Evolutionary conservation across 2,888 invertebrate genomes (phyloP), one percentile per base, ranked within the genome.

Genomic region (Coleophora deauratella): DNA sequence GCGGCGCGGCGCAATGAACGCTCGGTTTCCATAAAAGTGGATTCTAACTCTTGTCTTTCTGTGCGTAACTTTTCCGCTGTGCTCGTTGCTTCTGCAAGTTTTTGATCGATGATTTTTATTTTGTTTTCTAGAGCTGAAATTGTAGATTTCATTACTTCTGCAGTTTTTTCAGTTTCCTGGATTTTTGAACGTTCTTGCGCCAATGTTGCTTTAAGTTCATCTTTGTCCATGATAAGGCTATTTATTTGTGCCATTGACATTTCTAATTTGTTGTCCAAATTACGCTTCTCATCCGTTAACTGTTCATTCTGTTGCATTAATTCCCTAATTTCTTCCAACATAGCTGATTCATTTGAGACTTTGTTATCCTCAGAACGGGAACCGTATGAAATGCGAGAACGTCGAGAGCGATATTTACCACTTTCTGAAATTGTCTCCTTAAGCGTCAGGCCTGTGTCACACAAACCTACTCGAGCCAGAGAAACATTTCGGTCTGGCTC

Each of bases 401-500:
- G 70, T 33, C 86, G 69, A n/a, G 75, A 61, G 30, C 79, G 65
- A 44, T 62, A 57, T 44, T 72, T 70, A 42, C 75, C 76, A 36
- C 68, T 77, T 38, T 78, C 81, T 0, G 77, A 66, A 15, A 60
- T 54, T 1, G 67, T 63, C 46, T 77, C 78, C 15, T 60, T 59
- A 2, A 57, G 52, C 9, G 54, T 59, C 2, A 74, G 59, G 2
- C 75, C 77, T 1, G 78, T 75, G 46, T 77, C 72, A 38, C 74
- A 74, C 9, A 84, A 64, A 0, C 95, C 95, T 15, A 95, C 94
- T 47, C 95, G 88, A 0, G 93, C 94, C 45, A 91, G 75, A 0
- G 95, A 95, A 2, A 95, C 94, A 45, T 89, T 90, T 35, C 94
- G 87, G 63, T 95, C 95, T 0, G 95, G 95, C 62, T 95, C 95